A percentile compares a stretch with the other conserved stretches of the same genome.
These are phyloP conservation scores for Anoncus sp. DNA, from an alignment of 2,888 invertebrate genomes.

Conservation along the genomic window DNA sequence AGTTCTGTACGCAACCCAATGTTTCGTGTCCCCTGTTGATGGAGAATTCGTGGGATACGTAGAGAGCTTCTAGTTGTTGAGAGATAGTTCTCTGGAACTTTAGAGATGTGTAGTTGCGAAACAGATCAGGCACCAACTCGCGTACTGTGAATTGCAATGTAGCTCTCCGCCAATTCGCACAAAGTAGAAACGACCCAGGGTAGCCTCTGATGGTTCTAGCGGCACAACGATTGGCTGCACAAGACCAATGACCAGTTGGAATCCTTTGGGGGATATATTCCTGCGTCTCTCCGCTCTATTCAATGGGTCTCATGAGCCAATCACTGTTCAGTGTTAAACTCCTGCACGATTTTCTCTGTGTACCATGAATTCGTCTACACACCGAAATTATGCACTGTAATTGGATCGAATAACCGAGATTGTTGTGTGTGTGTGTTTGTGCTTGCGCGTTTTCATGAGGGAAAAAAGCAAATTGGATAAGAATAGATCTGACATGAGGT, in stretches of 20 bases:
- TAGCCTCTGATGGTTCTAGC: not conserved
- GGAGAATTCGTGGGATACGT: conserved; percentile 19
- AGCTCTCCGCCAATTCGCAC: conserved; percentile 10
- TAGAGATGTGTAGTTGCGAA: conserved; percentile 29
- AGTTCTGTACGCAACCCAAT: conserved; percentile 17
- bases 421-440: not conserved
- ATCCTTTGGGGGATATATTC: not conserved
- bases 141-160: conserved; percentile 6
- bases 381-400: not conserved
- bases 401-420: not conserved
- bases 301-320: not conserved
- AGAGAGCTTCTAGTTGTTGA: conserved; percentile 30
- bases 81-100: conserved; percentile 32
- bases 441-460: not conserved
- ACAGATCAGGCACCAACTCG: conserved; percentile 18
- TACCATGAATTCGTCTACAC: not conserved
- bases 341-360: not conserved
- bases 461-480: not conserved
- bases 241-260: conserved; percentile 5
- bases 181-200: conserved; percentile 27
- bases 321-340: not conserved
- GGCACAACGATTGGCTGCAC: not conserved
- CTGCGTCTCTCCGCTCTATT: not conserved
- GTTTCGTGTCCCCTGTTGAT: conserved; percentile 15
- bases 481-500: conserved; percentile 9